Evolutionary conservation across 2,113 vertebrate species (phyloP), one percentile per base, ranked within the genome.

Genomic region (Psammodynastes pulverulentus): DNA sequence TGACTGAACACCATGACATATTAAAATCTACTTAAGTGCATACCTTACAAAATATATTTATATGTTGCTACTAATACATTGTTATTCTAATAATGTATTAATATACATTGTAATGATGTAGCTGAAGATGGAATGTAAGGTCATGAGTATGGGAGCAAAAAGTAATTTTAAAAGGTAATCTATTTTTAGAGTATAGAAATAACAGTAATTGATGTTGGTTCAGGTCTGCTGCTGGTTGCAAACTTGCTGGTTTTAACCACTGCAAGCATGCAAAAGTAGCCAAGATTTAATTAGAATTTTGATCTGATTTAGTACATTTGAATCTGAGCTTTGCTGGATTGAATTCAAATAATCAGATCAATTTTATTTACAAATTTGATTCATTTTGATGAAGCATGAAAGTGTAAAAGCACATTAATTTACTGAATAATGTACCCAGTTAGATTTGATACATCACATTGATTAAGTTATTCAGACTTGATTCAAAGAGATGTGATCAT

Each of bases 41-140:
- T 10, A 7, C 8, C 87, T 88, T n/a, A 58, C 45, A 46, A 62
- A 46, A 62, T 21, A 89, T 48, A 43, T 17, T n/a, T 34, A 67
- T 62, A 10, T 58, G 62, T 89, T 89, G 45, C 46, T 86, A n/a
- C 9, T 45, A 58, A 56, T 86, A 56, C 85, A 86, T 85, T 26
- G 15, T 84, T 45, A 13, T 8, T 26, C 46, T 48, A n/a, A 19
- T 48, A 15, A 58, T 13, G 58, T 67, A 67, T 67, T 67, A n/a
- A 67, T n/a, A 15, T 79, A 79, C n/a, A 39, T 34, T 39, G 13
- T 34, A 79, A 79, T 39, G 39, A 67, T 58, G 26, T 90, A 87
- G 58, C 39, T 90, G 39, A 79, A 93, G 72, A 90, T 93, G 89
- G 91, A 94, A 84, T 2, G 2, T 45, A 7, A 86, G 72, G 43